Evolutionary conservation across 1,140 invertebrate species (phyloP).

Genomic region (Danaus plexippus): DNA sequence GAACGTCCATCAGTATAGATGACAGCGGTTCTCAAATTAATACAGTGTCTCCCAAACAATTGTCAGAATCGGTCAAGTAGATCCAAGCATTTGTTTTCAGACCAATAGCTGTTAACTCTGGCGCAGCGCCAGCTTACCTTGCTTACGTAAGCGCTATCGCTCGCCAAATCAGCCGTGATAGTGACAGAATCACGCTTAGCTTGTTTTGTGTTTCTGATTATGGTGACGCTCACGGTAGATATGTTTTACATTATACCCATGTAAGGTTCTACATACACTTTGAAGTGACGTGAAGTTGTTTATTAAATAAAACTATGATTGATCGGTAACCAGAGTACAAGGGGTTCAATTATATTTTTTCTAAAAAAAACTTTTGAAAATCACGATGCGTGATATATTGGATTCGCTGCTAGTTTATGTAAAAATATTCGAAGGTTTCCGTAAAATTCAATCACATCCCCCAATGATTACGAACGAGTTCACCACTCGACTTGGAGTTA

Average conservation of each 20-base stretch:
- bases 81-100: constrained; percentile 28
- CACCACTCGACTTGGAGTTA: constrained; percentile 8
- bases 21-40: constrained; percentile 20
- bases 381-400: no score
- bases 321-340: no score
- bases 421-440: constrained; percentile 12
- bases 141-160: constrained; percentile 17
- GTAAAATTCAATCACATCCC: constrained; percentile 14
- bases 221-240: no score
- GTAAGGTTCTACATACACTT: no score
- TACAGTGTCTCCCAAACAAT: constrained; percentile 25
- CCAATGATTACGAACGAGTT: constrained; percentile 13
- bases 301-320: no score
- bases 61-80: constrained; percentile 25
- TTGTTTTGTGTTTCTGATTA: neutral
- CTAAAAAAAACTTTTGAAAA: no score
- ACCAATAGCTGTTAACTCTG: constrained; percentile 22
- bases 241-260: no score
- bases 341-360: no score
- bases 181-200: constrained; percentile 12
- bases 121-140: constrained; percentile 19
- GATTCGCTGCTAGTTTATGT: neutral
- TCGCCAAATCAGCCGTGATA: constrained; percentile 17
- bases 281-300: no score
- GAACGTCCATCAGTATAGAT: constrained; percentile 13